phyloP scores from a whole-genome alignment of 1,140 invertebrate species.

The Potamilus streckersoni region DNA sequence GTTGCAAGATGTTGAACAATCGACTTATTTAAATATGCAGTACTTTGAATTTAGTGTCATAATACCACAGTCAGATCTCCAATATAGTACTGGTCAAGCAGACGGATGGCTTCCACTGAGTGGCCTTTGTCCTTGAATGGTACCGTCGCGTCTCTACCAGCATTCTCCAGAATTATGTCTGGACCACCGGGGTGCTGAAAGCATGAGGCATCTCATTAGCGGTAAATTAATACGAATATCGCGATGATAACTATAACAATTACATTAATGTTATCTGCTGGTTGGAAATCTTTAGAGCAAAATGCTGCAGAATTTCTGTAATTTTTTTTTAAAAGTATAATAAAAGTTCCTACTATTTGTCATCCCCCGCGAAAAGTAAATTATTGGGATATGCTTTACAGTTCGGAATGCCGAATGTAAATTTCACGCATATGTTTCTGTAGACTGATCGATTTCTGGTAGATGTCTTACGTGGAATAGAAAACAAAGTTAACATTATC shows the following conservation, averaged over 20 bases:
- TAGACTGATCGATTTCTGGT: background rate
- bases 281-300: background rate
- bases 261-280: background rate
- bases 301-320: background rate
- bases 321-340: background rate
- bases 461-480: background rate
- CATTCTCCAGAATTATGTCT: conserved; percentile 87
- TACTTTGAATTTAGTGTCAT: too few species aligned
- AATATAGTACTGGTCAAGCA: conserved; percentile 74
- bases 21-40: too few species aligned
- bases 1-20: too few species aligned
- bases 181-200: conserved; percentile 84
- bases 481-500: too few species aligned
- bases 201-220: background rate
- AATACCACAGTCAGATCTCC: conserved; percentile 69
- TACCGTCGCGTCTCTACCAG: conserved; percentile 86
- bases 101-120: conserved; percentile 72
- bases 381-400: background rate
- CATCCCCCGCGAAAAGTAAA: background rate
- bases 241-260: background rate
- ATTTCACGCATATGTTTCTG: background rate
- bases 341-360: background rate
- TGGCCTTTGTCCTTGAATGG: conserved; percentile 86
- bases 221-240: background rate
- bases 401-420: background rate